Conservation (phyloP, 2,113 vertebrate species). For the Naja naja region DNA sequence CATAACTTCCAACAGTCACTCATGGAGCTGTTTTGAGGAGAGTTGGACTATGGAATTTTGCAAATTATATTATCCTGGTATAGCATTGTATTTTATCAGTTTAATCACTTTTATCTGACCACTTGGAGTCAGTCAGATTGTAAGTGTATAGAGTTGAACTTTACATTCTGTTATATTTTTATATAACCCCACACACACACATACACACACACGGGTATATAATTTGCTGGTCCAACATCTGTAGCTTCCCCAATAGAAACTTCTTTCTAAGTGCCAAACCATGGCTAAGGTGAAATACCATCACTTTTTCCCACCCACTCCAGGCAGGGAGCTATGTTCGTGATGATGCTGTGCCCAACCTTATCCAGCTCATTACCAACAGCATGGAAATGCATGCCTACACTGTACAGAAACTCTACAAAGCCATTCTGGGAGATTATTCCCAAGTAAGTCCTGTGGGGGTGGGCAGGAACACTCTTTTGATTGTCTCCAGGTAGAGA, state of each 20-base stretch:
- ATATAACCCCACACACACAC: no score
- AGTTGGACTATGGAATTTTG: not conserved
- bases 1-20: not conserved
- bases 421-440: constrained; percentile 95
- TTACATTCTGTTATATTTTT: not conserved
- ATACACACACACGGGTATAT: no score
- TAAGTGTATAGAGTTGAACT: not conserved
- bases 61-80: not conserved
- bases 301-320: constrained; percentile 12
- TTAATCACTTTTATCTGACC: not conserved
- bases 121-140: not conserved
- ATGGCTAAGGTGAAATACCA: not conserved
- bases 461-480: not conserved
- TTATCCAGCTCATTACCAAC: constrained; percentile 99
- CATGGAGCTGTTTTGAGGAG: not conserved
- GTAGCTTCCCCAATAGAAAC: not conserved
- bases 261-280: not conserved
- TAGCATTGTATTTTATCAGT: not conserved
- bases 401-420: constrained; percentile 98
- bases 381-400: constrained; percentile 98
- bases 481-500: not conserved
- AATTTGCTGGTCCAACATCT: not conserved
- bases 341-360: constrained; percentile 96
- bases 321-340: constrained; percentile 98
- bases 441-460: constrained; percentile 83